A percentile compares a stretch with the other conserved stretches of the same genome.
Evolutionary conservation across 1,140 invertebrate species (phyloP).

Genomic region (Mylabris phalerata): DNA sequence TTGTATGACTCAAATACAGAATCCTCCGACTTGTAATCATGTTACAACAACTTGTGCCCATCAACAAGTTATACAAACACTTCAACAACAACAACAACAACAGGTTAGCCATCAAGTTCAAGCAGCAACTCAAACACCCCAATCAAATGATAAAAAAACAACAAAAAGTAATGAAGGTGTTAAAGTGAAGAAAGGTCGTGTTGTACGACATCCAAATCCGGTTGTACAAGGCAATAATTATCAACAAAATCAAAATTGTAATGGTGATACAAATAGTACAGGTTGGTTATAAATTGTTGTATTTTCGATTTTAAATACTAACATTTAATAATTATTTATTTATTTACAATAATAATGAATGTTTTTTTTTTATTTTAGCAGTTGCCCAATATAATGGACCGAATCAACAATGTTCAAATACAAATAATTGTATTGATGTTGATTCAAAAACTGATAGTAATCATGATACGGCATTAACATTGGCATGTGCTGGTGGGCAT

Average conservation of each 20-base stretch:
- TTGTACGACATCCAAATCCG: slow-evolving; percentile 31
- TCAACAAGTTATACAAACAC: slow-evolving; percentile 34
- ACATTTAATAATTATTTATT: not conserved
- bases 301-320: not conserved
- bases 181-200: slow-evolving; percentile 40
- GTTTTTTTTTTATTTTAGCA: slow-evolving; percentile 19
- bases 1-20: not conserved
- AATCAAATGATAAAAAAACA: slow-evolving; percentile 26
- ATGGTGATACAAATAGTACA: slow-evolving; percentile 37
- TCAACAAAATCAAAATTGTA: slow-evolving; percentile 36
- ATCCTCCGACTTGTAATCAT: slow-evolving; percentile 21
- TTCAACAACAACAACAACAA: slow-evolving; percentile 33
- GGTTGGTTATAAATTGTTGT: slow-evolving; percentile 18
- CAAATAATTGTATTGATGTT: slow-evolving; percentile 65
- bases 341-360: not conserved
- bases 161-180: slow-evolving; percentile 32
- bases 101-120: slow-evolving; percentile 47
- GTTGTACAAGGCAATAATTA: slow-evolving; percentile 16
- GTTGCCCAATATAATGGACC: slow-evolving; percentile 37
- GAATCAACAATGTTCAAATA: slow-evolving; percentile 12
- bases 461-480: slow-evolving; percentile 94
- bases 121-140: slow-evolving; percentile 51
- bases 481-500: slow-evolving; percentile 95
- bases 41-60: slow-evolving; percentile 26
- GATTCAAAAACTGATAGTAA: slow-evolving; percentile 97